Evolutionary conservation across 2,797 vertebrate genomes (phyloP).

Genomic region (Iguana delicatissima): DNA sequence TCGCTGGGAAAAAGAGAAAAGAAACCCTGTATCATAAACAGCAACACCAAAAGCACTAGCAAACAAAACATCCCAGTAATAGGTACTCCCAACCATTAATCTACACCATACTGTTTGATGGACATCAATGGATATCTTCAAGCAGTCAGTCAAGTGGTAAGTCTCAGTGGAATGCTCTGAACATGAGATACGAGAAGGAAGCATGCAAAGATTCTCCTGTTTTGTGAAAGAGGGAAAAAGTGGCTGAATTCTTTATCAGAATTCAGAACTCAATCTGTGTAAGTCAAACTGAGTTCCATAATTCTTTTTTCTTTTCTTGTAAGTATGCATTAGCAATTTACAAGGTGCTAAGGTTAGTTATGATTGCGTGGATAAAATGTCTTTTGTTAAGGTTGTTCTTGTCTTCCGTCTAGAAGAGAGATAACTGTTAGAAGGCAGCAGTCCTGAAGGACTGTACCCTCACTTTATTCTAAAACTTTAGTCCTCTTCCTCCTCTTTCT

Average conservation of each 20-base stretch:
- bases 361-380: not conserved
- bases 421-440: no score
- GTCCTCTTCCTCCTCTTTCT: no score
- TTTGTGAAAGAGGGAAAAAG: not conserved
- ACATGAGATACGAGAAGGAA: not conserved
- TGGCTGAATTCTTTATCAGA: not conserved
- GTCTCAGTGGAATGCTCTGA: not conserved
- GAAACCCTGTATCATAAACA: constrained; percentile 12
- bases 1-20: not conserved
- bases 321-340: not conserved
- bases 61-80: constrained; percentile 20
- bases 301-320: not conserved
- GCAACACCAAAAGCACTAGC: constrained; percentile 7
- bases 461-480: no score
- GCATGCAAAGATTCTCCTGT: not conserved
- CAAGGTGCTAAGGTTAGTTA: not conserved
- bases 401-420: not conserved
- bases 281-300: not conserved
- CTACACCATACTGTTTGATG: not conserved
- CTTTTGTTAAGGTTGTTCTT: not conserved
- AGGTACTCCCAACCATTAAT: not conserved
- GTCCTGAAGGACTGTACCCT: no score
- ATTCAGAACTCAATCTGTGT: not conserved
- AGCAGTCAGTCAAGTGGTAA: not conserved
- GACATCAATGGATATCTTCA: constrained; percentile 9